Conservation (phyloP, 2,797 vertebrate species). For the Ibycter americanus region DNA sequence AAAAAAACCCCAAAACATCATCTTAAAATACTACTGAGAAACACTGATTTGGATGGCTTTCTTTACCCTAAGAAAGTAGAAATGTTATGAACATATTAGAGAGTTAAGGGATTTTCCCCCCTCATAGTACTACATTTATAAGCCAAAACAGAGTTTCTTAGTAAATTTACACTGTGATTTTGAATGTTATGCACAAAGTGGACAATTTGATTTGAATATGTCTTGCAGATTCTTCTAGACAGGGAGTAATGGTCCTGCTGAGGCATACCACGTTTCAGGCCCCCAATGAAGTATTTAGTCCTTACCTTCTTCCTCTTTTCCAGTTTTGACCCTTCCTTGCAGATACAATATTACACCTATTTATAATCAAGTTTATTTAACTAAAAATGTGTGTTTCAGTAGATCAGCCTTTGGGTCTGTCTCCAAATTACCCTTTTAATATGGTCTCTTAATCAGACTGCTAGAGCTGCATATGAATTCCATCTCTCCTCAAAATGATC, state of each 20-base stretch:
- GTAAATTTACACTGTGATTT: not conserved
- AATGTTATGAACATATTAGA: not conserved
- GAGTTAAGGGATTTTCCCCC: not conserved
- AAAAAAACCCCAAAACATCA: fast-evolving
- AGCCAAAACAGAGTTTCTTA: not conserved
- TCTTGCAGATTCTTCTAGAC: not conserved
- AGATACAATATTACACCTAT: not conserved
- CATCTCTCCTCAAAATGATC: not conserved
- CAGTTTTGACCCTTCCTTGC: not conserved
- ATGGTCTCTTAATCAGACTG: not conserved
- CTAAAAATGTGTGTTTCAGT: not conserved
- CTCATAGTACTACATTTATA: not conserved
- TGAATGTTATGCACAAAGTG: not conserved
- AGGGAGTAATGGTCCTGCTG: not conserved
- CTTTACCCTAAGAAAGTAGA: not conserved
- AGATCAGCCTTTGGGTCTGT: not conserved
- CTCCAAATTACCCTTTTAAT: not conserved
- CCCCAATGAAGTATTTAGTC: not conserved
- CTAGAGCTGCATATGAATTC: not conserved
- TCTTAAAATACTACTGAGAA: not conserved
- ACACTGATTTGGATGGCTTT: not conserved
- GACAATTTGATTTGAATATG: not conserved
- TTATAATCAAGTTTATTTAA: not conserved
- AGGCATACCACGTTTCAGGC: not conserved
- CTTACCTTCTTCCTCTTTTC: not conserved